These are phyloP conservation scores for Drosophila sulfurigaster DNA, from an alignment of 1,140 invertebrate genomes.

Conservation along the genomic window DNA sequence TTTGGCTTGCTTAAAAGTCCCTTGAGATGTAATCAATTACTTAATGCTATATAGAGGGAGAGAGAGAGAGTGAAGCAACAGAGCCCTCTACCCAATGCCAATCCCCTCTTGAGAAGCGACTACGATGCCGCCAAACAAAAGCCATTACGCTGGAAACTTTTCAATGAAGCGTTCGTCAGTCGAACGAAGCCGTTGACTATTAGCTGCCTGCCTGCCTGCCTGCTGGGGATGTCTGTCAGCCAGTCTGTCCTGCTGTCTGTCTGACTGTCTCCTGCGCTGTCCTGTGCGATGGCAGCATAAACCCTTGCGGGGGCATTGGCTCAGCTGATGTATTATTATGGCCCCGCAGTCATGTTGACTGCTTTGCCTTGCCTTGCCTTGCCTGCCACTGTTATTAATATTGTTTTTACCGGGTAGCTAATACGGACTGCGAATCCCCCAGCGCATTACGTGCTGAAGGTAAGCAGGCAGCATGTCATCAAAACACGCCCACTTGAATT, in stretches of 20 bases:
- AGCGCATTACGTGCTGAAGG: constrained; percentile 82
- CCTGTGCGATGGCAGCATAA: constrained; percentile 41
- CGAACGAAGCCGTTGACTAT: constrained; percentile 56
- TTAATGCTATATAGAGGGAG: constrained; percentile 77
- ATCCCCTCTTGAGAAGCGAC: constrained; percentile 7
- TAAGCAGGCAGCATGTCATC: constrained; percentile 81
- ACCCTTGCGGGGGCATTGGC: constrained; percentile 78
- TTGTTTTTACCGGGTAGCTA: constrained; percentile 79
- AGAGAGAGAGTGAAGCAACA: constrained; percentile 43
- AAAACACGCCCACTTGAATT: constrained; percentile 81
- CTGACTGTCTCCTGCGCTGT: constrained; percentile 25
- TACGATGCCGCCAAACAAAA: constrained; percentile 72
- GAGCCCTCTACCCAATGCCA: constrained; percentile 5
- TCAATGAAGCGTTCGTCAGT: constrained; percentile 75
- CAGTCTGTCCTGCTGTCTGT: constrained; percentile 15
- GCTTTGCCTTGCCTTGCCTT: constrained; percentile 9
- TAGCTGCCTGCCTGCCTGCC: constrained; percentile 33
- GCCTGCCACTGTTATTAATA: constrained; percentile 73
- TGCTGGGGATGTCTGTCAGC: constrained; percentile 41
- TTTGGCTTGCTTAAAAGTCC: constrained; percentile 82
- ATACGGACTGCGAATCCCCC: constrained; percentile 74
- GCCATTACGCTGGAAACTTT: constrained; percentile 82
- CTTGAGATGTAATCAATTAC: constrained; percentile 85
- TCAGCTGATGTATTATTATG: constrained; percentile 82
- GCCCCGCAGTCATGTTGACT: constrained; percentile 48